Conservation (phyloP, 37 sponge, comb jelly and placozoan species). For the Lycopodina hypogea region DNA sequence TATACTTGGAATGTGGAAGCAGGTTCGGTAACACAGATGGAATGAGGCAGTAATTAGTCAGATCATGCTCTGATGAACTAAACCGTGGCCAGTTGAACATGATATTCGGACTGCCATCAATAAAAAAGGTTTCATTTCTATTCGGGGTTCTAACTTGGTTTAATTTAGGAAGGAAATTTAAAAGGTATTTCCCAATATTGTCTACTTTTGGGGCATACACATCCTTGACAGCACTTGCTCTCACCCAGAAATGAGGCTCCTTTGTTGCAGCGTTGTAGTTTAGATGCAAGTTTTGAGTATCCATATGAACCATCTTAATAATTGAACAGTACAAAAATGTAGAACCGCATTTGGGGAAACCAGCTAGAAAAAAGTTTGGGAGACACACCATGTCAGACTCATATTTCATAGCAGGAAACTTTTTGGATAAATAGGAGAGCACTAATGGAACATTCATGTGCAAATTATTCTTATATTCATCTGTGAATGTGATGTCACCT, state of each 20-base stretch:
- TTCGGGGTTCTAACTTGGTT: background rate
- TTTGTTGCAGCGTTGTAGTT: background rate
- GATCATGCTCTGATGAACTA: background rate
- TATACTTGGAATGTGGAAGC: conserved; percentile 34
- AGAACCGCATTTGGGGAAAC: conserved; percentile 59
- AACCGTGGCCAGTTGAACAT: conserved; percentile 41
- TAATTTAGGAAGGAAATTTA: conserved; percentile 2
- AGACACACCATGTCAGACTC: conserved; percentile 21
- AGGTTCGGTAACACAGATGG: conserved; percentile 34
- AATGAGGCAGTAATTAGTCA: conserved; percentile 36
- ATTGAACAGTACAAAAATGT: conserved; percentile 30
- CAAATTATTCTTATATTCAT: background rate
- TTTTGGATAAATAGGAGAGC: background rate
- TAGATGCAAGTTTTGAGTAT: background rate
- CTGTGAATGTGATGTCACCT: conserved; percentile 4
- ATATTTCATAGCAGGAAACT: background rate
- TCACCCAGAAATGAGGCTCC: conserved; percentile 46
- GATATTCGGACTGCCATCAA: conserved; percentile 31
- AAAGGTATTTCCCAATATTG: conserved; percentile 5
- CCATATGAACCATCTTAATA: background rate
- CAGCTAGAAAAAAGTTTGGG: conserved; percentile 40
- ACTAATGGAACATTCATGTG: background rate
- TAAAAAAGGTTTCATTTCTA: background rate
- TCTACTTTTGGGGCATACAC: background rate
- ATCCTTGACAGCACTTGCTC: background rate